These are phyloP conservation scores for Drosophila leonis DNA, from an alignment of 2,888 invertebrate species.

Conservation along the genomic window DNA sequence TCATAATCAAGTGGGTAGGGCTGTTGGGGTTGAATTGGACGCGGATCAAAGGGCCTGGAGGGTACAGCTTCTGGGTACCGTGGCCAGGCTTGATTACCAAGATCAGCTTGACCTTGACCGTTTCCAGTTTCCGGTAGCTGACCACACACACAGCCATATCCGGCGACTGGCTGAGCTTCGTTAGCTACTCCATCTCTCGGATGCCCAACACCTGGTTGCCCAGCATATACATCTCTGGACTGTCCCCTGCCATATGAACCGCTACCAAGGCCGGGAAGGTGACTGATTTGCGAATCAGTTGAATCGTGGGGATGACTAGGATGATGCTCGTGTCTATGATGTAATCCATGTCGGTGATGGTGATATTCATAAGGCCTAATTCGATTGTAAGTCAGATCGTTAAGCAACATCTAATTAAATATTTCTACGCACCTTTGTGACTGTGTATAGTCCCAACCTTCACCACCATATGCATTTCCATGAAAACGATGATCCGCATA, in stretches of 20 bases:
- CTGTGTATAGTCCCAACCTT: constrained; percentile 21
- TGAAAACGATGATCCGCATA: constrained; percentile 21
- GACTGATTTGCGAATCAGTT: background rate
- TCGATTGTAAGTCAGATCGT: background rate
- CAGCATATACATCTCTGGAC: background rate
- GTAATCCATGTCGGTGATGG: constrained; percentile 8
- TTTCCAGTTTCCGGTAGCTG: background rate
- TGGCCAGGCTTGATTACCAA: constrained; percentile 1
- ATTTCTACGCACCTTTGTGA: constrained; percentile 19
- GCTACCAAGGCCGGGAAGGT: background rate
- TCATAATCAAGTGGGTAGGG: background rate
- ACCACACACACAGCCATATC: background rate
- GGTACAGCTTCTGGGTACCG: background rate
- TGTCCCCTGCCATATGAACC: background rate
- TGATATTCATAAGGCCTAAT: constrained; percentile 9
- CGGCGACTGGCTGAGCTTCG: background rate
- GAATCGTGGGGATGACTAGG: constrained; percentile 2
- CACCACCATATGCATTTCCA: constrained; percentile 1
- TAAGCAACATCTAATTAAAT: background rate
- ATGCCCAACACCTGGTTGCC: constrained; percentile 3
- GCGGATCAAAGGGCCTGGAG: background rate
- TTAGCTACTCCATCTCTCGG: background rate
- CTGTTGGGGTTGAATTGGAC: constrained; percentile 2
- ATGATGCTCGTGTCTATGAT: constrained; percentile 12
- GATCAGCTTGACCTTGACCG: background rate